Conservation (phyloP, 2,797 vertebrate species). For the Iguana delicatissima region DNA sequence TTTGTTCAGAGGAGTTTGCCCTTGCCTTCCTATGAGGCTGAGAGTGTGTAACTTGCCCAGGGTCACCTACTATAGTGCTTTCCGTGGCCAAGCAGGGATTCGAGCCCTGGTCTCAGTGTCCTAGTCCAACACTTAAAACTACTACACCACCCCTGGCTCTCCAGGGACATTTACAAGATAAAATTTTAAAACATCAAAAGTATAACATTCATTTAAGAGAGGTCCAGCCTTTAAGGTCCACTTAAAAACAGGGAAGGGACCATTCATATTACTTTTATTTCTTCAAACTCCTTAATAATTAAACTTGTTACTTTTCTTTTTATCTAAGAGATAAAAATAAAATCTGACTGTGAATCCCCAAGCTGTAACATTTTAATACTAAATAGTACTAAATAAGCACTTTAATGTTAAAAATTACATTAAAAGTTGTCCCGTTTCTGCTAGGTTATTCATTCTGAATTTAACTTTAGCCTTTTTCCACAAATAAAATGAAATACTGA, state of each 20-base stretch:
- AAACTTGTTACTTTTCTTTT: neutral
- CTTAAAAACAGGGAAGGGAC: neutral
- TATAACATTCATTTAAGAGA: neutral
- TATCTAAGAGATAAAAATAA: neutral
- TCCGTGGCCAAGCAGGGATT: too few species aligned
- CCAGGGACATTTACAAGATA: neutral
- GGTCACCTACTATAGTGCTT: too few species aligned
- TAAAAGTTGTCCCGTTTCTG: neutral
- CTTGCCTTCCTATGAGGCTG: too few species aligned
- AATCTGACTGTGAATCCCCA: neutral
- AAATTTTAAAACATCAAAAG: neutral
- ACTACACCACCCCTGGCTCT: too few species aligned
- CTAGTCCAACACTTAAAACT: too few species aligned
- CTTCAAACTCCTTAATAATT: neutral
- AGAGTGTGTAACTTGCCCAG: too few species aligned
- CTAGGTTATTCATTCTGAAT: neutral
- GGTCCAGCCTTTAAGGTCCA: neutral
- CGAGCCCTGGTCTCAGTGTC: too few species aligned
- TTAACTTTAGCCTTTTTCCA: neutral
- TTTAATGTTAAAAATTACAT: neutral
- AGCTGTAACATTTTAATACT: neutral
- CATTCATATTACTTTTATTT: neutral
- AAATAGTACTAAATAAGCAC: neutral
- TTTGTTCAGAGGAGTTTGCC: too few species aligned
- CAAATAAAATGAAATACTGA: neutral